Conservation (phyloP, 2,113 vertebrate genomes). For the Sitta europaea region DNA sequence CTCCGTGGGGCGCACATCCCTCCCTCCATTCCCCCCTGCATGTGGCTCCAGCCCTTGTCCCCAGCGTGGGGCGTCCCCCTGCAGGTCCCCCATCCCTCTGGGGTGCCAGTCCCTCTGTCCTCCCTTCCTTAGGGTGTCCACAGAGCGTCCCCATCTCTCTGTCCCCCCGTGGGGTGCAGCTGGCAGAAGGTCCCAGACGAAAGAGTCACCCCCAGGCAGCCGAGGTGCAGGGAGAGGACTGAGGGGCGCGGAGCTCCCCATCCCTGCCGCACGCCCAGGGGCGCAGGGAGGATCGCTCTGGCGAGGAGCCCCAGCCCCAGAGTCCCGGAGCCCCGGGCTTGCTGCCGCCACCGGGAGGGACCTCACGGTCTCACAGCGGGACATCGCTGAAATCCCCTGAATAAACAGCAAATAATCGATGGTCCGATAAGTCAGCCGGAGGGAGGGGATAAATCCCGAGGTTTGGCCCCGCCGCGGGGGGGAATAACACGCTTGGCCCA, state of each 20-base stretch:
- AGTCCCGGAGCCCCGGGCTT: background rate
- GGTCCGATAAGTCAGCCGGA: background rate
- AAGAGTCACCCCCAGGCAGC: background rate
- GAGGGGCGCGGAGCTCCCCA: background rate
- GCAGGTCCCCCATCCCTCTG: background rate
- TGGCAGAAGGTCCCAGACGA: background rate
- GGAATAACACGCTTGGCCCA: background rate
- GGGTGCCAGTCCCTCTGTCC: background rate
- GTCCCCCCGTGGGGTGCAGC: background rate
- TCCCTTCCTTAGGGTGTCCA: background rate
- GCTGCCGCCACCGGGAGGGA: background rate
- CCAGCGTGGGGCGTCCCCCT: background rate
- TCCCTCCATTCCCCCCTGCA: background rate
- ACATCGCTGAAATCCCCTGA: background rate
- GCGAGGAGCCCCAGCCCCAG: background rate
- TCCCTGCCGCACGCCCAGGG: rapidly evolving
- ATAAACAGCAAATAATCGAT: background rate
- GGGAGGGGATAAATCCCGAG: background rate
- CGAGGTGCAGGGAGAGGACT: background rate
- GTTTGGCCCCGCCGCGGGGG: background rate
- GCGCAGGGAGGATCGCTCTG: background rate
- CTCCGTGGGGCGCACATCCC: background rate
- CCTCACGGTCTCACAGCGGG: background rate
- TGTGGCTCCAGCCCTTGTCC: background rate
- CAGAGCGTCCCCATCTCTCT: background rate